These are phyloP conservation scores for Latheticus oryzae DNA, from an alignment of 2,888 invertebrate species.

Conservation along the genomic window DNA sequence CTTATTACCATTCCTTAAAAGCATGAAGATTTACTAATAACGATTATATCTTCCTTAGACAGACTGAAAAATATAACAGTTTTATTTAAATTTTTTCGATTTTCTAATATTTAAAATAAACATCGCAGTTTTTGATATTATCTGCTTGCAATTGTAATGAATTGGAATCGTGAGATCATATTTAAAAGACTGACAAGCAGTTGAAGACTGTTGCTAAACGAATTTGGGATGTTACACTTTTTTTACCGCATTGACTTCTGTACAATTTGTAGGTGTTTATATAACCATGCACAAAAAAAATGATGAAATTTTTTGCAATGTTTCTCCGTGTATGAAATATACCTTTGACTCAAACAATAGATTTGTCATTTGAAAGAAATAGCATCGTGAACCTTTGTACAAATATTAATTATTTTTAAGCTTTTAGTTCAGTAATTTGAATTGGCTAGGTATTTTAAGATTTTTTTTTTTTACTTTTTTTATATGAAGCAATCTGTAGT, in stretches of 20 bases:
- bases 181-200: constrained; percentile 53
- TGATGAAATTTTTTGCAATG: constrained; percentile 35
- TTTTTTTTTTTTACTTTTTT: constrained; percentile 13
- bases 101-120: constrained; percentile 13
- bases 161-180: constrained; percentile 45
- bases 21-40: constrained; percentile 40
- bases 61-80: no score
- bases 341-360: constrained; percentile 6
- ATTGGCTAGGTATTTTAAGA: constrained; percentile 14
- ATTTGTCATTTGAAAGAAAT: constrained; percentile 27
- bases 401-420: constrained; percentile 34
- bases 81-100: constrained; percentile 1
- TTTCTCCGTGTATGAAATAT: constrained; percentile 18
- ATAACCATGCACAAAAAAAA: constrained; percentile 41
- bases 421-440: constrained; percentile 12
- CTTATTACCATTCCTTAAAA: no score
- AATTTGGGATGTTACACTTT: constrained; percentile 51
- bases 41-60: no score
- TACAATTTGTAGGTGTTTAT: constrained; percentile 41
- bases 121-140: constrained; percentile 38
- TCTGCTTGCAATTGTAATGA: constrained; percentile 38
- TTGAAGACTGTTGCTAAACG: constrained; percentile 51
- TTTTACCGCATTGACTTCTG: constrained; percentile 41
- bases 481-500: constrained; percentile 15
- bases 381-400: constrained; percentile 37